Conservation (phyloP, 2,797 vertebrate species). For the Pangasius sanitwongsei region DNA sequence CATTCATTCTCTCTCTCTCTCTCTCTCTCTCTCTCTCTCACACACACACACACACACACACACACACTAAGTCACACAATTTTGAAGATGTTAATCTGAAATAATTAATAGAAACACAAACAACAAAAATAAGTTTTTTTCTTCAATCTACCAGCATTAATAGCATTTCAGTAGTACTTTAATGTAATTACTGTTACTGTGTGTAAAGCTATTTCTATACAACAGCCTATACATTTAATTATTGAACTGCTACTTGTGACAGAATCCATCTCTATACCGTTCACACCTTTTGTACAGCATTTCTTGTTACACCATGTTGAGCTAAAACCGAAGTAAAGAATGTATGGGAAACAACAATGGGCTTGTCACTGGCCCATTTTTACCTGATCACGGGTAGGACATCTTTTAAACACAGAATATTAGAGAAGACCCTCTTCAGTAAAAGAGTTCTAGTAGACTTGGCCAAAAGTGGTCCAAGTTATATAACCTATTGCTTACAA, state of each 20-base stretch:
- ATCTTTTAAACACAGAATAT: not conserved
- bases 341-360: not conserved
- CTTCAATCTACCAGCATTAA: not conserved
- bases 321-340: not conserved
- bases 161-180: not conserved
- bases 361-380: not conserved
- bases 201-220: not conserved
- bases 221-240: not conserved
- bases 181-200: not conserved
- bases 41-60: too few relatives aligned
- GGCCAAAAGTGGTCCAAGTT: not conserved
- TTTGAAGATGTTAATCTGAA: not conserved
- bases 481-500: not conserved
- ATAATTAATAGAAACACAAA: not conserved
- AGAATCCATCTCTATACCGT: not conserved
- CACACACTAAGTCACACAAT: not conserved
- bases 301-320: too few relatives aligned
- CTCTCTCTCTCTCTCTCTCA: too few relatives aligned
- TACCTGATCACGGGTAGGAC: not conserved
- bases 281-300: not conserved
- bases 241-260: not conserved
- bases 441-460: not conserved
- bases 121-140: not conserved
- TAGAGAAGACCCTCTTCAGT: not conserved
- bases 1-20: too few relatives aligned